phyloP scores from a whole-genome alignment of 53 echinoderm and acorn worm species.

The Stichopus horrens region DNA sequence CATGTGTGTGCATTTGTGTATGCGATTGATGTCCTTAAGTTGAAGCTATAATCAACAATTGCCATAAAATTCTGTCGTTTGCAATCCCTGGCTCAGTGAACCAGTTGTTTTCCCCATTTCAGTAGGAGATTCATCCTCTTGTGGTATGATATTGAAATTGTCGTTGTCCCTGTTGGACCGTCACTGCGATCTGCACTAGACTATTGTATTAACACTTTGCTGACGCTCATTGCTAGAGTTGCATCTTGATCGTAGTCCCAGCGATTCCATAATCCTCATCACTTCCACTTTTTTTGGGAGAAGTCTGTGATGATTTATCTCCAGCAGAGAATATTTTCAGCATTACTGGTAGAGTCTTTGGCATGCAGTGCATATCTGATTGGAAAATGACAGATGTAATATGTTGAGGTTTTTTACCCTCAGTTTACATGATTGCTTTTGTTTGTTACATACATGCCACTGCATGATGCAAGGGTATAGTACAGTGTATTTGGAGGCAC shows the following conservation, averaged over 20 bases:
- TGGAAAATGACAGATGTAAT: neutral
- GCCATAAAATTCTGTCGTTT: no score
- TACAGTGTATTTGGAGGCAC: neutral
- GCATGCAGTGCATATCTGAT: neutral
- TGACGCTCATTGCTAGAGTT: no score
- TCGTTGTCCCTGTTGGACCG: neutral
- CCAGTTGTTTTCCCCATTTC: no score
- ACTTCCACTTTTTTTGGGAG: neutral
- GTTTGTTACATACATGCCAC: no score
- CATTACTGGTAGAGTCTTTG: neutral
- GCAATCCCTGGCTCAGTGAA: no score
- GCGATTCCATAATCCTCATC: neutral
- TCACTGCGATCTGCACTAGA: no score
- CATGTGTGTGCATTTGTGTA: neutral
- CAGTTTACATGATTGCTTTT: no score
- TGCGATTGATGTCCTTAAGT: neutral
- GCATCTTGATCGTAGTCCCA: no score
- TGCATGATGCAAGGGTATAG: neutral
- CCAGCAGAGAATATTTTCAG: neutral
- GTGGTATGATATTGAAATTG: neutral
- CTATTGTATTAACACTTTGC: no score
- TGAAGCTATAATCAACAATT: no score
- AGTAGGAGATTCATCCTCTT: no score
- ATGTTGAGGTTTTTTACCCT: neutral
- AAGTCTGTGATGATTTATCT: neutral